Evolutionary conservation across 1,140 invertebrate genomes (phyloP), one percentile per base, ranked within the genome.

Genomic region (Colletes latitarsis): DNA sequence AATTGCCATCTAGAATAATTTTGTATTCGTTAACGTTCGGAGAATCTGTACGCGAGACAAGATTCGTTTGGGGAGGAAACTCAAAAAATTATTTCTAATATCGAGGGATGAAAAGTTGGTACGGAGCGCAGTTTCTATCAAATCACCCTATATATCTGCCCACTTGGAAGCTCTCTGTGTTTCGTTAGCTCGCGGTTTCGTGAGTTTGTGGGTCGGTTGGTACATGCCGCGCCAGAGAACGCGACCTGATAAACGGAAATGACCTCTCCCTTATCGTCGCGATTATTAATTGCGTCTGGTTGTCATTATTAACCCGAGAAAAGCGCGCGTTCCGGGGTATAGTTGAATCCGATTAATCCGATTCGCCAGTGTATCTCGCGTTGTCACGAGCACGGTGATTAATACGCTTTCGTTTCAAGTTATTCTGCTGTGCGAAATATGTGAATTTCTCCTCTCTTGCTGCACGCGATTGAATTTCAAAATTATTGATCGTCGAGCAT

Each of bases 161-260:
- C 58, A 49, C 62, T 66, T 58, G n/a, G n/a, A 15, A 39, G 19
- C 43, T 14, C n/a, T 57, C 53, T 64, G 43, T 21, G 57, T 76
- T 81, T 81, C 68, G 76, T 70, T 82, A 60, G 64, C 17, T 77
- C 82, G 71, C 64, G 77, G 84, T 86, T 83, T 77, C 63, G 67
- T 55, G 71, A 79, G 80, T 70, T 77, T 77, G 82, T 76, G 70
- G 74, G 75, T 77, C 66, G 73, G 55, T 78, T 57, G 68, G 77
- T 66, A 68, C 64, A 64, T 64, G 77, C 63, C 55, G 30, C 52
- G 46, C 77, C 70, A 60, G 73, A 78, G 81, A 39, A 67, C 53
- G 30, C 43, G 58, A 30, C 67, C 66, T 73, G 71, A 87, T 87
- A 82, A 89, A 88, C 85, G 77, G 49, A 82, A 74, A 76, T 60